Evolutionary conservation across 2,888 invertebrate species (phyloP), one percentile per base, ranked within the genome.

Genomic region (Melanargia galathea): DNA sequence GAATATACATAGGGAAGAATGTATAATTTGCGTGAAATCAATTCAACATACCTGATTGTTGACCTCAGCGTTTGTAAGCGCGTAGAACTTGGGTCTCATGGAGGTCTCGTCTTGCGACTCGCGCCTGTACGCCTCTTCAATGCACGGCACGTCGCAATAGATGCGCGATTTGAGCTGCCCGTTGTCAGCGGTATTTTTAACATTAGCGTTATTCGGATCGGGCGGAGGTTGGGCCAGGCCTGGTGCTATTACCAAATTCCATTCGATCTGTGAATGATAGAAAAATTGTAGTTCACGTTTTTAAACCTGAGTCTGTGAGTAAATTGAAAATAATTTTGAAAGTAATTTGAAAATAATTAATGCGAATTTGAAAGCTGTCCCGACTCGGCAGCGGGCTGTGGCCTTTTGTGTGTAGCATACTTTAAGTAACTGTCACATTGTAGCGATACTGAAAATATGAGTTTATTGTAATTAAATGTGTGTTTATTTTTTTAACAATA

Each of bases 41-140:
- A 48, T 24, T n/a, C 13, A 7, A 6, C 26, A 8, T 58, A 92
- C 92, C 82, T 92, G 92, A 73, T 92, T 92, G 72, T 93, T 93
- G 60, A 92, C 87, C 65, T 97, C 97, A 6, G 96, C 90, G 60
- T 94, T 94, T 11, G 97, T 96, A 26, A 99, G 90, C 22, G 97
- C 96, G 83, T 98, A 99, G 87, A 98, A 98, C 75, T 96, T 94
- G 0, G 98, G 98, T 67, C 96, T 94, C 93, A 98, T 96, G 0
- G 94, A 94, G 46, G 93, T 93, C 68, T 94, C 94, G 59, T 93
- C 93, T 60, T 87, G 89, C 13, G 89, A 82, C 35, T 87, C 76
- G 0, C 84, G 74, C 8, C 90, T 74, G 71, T 91, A 92, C 1
- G 89, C 87, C 62, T 82, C 81, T 65, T 92, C 92, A 11, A 92